A percentile compares a stretch with the other conserved stretches of the same genome.
Evolutionary conservation across 1,140 invertebrate genomes (phyloP).

Genomic region (Panagrolaimus sp.): DNA sequence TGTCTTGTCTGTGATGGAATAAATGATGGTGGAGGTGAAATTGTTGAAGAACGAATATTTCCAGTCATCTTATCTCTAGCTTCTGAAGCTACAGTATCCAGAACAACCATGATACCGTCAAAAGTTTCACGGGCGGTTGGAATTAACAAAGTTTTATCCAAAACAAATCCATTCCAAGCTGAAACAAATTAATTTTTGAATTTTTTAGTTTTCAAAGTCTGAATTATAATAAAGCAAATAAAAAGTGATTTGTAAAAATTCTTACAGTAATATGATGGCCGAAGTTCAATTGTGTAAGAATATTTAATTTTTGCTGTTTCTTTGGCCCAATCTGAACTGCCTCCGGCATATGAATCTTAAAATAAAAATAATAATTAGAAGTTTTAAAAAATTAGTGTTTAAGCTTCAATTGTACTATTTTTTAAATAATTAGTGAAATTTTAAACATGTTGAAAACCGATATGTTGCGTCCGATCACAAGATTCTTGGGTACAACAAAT

Average conservation of each 20-base stretch:
- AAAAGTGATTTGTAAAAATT: background rate
- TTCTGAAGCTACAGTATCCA: conserved; percentile 43
- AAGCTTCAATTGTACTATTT: background rate
- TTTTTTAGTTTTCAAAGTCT: no score
- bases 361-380: background rate
- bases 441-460: background rate
- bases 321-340: conserved; percentile 56
- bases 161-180: conserved; percentile 61
- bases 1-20: background rate
- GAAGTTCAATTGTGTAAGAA: conserved; percentile 55
- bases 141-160: conserved; percentile 65
- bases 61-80: background rate
- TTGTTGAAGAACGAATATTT: background rate
- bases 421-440: conserved; percentile 9
- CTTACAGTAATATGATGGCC: conserved; percentile 49
- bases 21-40: background rate
- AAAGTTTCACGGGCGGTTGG: conserved; percentile 73
- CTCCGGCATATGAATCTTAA: conserved; percentile 57
- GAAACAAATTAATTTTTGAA: conserved; percentile 23
- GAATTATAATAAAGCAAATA: background rate
- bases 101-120: conserved; percentile 62
- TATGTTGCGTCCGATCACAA: no score
- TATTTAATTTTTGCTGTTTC: conserved; percentile 56
- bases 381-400: background rate
- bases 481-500: background rate